Evolutionary conservation across 2,113 vertebrate species (phyloP), one percentile per base, ranked within the genome.

Genomic region (Suricata suricatta): DNA sequence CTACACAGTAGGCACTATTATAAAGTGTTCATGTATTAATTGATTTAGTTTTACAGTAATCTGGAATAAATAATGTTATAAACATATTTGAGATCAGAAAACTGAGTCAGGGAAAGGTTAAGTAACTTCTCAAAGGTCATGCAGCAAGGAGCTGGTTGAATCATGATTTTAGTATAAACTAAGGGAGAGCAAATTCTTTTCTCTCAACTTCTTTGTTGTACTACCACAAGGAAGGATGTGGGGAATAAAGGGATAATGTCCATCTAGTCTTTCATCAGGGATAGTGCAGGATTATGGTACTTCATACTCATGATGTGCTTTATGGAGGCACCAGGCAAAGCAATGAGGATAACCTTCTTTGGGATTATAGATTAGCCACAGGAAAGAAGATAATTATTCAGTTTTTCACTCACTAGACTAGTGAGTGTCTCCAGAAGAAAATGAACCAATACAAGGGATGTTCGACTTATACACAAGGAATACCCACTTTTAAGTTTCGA

Each of bases 161-260:
- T 38, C 31, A 10, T 93, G 47, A 27, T 57, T 69, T 52, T 35
- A 71, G 31, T 10, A 44, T 14, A 81, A 19, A 31, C 35, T 19
- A 12, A 29, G 23, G 5, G 16, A 71, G 11, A 71, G 16, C 10
- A 81, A 44, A 50, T 35, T n/a, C 12, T 44, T 1, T 23, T 31
- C 47, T 71, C 23, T 69, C 31, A 63, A 15, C 4, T 52, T n/a
- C 7, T 3, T 47, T 7, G 7, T 7, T 80, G 23, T 60, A 63
- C 0, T 35, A 35, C 38, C 38, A 71, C 1, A 38, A 19, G 10
- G 7, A 15, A 21, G 7, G 0, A 3, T 9, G 29, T 54, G n/a
- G 15, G 21, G 15, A 69, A 41, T 66, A 44, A n/a, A 80, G 4
- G 29, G 19, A 47, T 13, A 33, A 77, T 17, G 5, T 1, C 10